Evolutionary conservation across 2,797 vertebrate genomes (phyloP).

Genomic region (Pantherophis vulpinus): DNA sequence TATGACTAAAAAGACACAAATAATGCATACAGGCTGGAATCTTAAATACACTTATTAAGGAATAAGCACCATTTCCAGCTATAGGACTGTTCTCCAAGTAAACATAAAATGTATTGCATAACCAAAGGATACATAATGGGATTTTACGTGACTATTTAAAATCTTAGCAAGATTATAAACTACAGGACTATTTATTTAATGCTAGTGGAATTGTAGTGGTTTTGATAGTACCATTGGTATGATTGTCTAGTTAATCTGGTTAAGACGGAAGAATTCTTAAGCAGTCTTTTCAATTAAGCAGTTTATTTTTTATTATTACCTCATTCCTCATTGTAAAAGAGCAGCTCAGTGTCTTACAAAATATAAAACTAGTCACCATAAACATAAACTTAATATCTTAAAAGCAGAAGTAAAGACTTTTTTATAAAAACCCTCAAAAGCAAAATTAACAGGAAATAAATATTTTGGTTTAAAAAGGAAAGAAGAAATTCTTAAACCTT

Average conservation of each 20-base stretch:
- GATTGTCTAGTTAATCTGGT: not conserved
- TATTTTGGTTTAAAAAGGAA: not conserved
- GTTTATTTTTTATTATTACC: not conserved
- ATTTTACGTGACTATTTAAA: not conserved
- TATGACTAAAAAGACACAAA: not conserved
- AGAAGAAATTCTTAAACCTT: not conserved
- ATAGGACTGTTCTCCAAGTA: not conserved
- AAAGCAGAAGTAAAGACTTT: not conserved
- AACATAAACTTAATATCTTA: not conserved
- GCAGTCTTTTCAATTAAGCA: not conserved
- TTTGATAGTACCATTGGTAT: not conserved
- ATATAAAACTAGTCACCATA: not conserved
- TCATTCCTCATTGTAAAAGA: not conserved
- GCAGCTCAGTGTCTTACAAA: not conserved
- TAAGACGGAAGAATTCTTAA: not conserved
- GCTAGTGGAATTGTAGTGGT: not conserved
- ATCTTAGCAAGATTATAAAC: not conserved
- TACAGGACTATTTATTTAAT: not conserved
- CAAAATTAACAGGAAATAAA: not conserved
- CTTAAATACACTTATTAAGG: not conserved
- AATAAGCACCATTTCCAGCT: not conserved
- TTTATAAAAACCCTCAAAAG: not conserved
- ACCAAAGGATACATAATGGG: not conserved
- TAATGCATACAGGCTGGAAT: too few species aligned
- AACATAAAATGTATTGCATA: not conserved